These are phyloP conservation scores for Agapostemon virescens DNA, from an alignment of 2,888 invertebrate genomes.

Conservation along the genomic window DNA sequence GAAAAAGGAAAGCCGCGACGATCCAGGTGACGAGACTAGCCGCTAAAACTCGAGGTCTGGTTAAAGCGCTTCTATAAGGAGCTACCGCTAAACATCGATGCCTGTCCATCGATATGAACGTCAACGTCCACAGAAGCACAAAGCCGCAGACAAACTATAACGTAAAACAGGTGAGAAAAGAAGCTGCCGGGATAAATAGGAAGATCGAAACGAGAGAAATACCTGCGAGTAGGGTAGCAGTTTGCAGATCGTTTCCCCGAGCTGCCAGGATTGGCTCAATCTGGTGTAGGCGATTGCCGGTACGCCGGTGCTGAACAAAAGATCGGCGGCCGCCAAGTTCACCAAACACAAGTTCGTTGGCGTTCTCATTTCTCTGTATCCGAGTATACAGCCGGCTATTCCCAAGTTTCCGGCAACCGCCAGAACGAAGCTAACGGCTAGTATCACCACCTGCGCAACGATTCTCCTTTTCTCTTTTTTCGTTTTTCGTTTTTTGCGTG, in stretches of 20 bases:
- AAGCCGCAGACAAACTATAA: conserved; percentile 83
- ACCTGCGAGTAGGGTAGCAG: conserved; percentile 83
- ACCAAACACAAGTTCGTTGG: conserved; percentile 83
- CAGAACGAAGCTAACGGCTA: conserved; percentile 80
- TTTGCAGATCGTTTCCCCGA: conserved; percentile 82
- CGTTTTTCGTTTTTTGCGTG: too few relatives aligned
- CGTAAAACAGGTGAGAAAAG: not conserved
- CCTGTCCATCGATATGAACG: conserved; percentile 83
- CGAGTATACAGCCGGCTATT: conserved; percentile 81
- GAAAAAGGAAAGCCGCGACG: conserved; percentile 80
- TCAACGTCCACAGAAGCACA: conserved; percentile 83
- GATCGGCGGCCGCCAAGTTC: conserved; percentile 85
- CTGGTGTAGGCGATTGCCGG: conserved; percentile 82
- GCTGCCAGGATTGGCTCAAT: conserved; percentile 81
- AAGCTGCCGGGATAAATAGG: not conserved
- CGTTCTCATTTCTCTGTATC: conserved; percentile 82
- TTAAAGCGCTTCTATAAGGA: conserved; percentile 82
- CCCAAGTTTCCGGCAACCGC: conserved; percentile 82
- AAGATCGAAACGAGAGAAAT: conserved; percentile 36
- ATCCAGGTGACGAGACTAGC: conserved; percentile 81
- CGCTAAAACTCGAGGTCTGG: conserved; percentile 78
- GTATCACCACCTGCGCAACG: conserved; percentile 74
- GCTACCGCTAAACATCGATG: conserved; percentile 82
- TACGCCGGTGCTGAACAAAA: conserved; percentile 82
- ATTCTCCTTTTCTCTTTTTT: not conserved